These are phyloP conservation scores for Adoxophyes honmai DNA, from an alignment of 1,140 invertebrate species.

Conservation along the genomic window DNA sequence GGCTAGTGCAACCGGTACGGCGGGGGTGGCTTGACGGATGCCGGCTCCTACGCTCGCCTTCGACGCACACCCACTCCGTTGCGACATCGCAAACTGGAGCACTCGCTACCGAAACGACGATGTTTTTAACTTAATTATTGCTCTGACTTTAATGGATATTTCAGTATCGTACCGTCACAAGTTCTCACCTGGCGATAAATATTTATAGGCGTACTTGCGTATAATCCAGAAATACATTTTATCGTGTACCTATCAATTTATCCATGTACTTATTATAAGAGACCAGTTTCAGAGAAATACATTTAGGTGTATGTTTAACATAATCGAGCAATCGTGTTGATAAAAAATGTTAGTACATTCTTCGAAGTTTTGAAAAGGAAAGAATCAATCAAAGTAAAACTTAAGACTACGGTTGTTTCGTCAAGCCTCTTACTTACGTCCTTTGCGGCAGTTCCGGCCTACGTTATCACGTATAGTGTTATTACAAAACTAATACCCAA, in stretches of 20 bases:
- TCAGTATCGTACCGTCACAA: constrained; percentile 19
- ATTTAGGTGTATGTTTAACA: background rate
- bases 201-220: background rate
- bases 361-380: no score
- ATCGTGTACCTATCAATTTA: background rate
- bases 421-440: no score
- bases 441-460: background rate
- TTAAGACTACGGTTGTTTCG: no score
- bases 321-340: no score
- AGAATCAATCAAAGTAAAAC: no score
- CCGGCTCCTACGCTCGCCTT: constrained; percentile 62
- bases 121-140: constrained; percentile 58
- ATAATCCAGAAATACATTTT: background rate
- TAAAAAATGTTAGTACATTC: no score
- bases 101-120: constrained; percentile 55
- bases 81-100: constrained; percentile 68
- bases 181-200: background rate
- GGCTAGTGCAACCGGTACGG: constrained; percentile 35
- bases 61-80: constrained; percentile 61
- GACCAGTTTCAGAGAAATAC: constrained; percentile 1
- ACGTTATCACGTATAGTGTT: constrained; percentile 18
- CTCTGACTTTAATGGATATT: constrained; percentile 41
- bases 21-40: constrained; percentile 59
- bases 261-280: background rate
- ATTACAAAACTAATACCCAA: constrained; percentile 32